Conservation (phyloP, 37 sponge, comb jelly and placozoan genomes). For the Corticium candelabrum region DNA sequence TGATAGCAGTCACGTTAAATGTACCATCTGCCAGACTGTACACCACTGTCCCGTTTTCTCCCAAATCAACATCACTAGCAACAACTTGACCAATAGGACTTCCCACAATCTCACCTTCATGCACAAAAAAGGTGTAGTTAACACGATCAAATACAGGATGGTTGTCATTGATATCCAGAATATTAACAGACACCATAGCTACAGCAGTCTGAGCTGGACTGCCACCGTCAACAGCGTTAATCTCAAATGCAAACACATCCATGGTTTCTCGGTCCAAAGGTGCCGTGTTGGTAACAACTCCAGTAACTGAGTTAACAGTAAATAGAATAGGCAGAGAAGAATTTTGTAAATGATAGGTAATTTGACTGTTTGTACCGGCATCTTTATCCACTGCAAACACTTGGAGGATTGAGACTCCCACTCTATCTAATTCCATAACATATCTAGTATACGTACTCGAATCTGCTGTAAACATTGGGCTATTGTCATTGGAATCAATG, state of each 20-base stretch:
- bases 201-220: background rate
- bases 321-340: background rate
- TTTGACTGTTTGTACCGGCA: background rate
- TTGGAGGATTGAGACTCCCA: background rate
- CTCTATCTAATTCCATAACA: background rate
- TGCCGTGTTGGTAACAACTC: background rate
- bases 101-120: background rate
- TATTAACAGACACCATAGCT: background rate
- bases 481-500: background rate
- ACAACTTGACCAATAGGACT: slow-evolving; percentile 32
- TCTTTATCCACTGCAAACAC: background rate
- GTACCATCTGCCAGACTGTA: slow-evolving; percentile 9
- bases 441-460: background rate
- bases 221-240: background rate
- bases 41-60: background rate
- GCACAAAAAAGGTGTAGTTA: background rate
- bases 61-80: slow-evolving; percentile 47
- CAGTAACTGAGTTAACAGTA: background rate
- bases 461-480: background rate
- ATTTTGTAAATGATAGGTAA: background rate
- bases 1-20: background rate
- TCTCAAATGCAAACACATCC: background rate
- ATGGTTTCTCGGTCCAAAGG: background rate
- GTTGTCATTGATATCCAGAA: slow-evolving; percentile 71
- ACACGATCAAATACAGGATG: slow-evolving; percentile 38